Conservation (phyloP, 2,888 invertebrate species). For the Idaea dimidiata region DNA sequence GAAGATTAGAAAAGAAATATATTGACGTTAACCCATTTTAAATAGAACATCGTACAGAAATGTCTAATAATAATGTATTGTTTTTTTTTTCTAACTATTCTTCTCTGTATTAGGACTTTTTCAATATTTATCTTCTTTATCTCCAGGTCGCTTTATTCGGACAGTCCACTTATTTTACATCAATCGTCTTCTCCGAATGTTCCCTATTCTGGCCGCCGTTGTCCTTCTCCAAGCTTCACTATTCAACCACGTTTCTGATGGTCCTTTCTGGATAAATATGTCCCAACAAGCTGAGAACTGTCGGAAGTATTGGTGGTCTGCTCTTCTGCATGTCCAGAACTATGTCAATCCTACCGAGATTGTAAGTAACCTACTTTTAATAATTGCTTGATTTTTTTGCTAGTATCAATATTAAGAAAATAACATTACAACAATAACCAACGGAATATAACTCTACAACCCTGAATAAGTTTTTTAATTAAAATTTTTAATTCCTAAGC, state of each 20-base stretch:
- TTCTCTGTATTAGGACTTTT: too few species aligned
- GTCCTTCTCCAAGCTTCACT: constrained; percentile 48
- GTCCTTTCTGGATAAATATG: constrained; percentile 66
- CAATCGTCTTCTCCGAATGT: constrained; percentile 50
- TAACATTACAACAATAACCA: too few species aligned
- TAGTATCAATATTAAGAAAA: too few species aligned
- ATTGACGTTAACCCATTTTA: too few species aligned
- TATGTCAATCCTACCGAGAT: constrained; percentile 51
- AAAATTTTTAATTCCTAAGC: too few species aligned
- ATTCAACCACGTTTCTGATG: constrained; percentile 47
- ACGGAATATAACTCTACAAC: too few species aligned
- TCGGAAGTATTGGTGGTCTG: constrained; percentile 70
- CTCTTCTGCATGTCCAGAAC: constrained; percentile 73
- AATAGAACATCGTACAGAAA: too few species aligned
- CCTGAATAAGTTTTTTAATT: too few species aligned
- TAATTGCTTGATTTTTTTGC: too few species aligned
- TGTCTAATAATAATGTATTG: too few species aligned
- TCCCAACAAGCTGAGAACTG: constrained; percentile 53
- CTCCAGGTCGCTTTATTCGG: constrained; percentile 49
- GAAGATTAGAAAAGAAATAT: too few species aligned
- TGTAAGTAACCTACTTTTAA: constrained; percentile 31
- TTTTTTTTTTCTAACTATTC: too few species aligned
- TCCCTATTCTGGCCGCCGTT: constrained; percentile 48
- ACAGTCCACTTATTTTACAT: constrained; percentile 48
- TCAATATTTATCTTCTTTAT: background rate